These are phyloP conservation scores for Stenotaenia linearis DNA, from an alignment of 2,888 invertebrate species.

Conservation along the genomic window DNA sequence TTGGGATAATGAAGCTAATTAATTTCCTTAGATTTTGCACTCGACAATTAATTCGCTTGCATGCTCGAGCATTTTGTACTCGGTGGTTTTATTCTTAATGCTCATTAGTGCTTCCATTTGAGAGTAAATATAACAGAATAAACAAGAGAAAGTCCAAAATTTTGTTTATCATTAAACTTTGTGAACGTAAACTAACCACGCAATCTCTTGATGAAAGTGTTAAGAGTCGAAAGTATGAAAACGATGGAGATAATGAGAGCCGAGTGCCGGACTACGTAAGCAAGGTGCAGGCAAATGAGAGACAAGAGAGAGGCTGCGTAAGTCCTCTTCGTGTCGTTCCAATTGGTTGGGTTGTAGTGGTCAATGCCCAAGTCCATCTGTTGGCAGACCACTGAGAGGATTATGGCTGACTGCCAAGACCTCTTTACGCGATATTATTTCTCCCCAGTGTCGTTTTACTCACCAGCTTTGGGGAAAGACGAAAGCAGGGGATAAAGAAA, in stretches of 20 bases:
- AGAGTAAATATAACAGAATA: background rate
- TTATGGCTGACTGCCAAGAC: conserved; percentile 13
- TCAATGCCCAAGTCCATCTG: conserved; percentile 20
- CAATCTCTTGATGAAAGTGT: background rate
- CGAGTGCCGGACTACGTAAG: no score
- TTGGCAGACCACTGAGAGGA: conserved; percentile 26
- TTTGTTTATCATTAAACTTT: background rate
- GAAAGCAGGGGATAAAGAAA: background rate
- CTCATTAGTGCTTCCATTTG: conserved; percentile 20
- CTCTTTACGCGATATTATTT: conserved; percentile 20
- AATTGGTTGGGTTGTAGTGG: conserved; percentile 23
- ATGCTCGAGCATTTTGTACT: background rate
- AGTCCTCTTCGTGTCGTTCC: conserved; percentile 7
- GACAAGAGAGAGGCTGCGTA: background rate
- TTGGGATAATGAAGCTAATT: conserved; percentile 11
- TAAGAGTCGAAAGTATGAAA: background rate
- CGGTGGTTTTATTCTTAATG: background rate
- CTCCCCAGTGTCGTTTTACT: conserved; percentile 18
- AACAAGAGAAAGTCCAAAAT: background rate
- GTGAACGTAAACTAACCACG: background rate
- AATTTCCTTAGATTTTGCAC: background rate
- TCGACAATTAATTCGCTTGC: conserved; percentile 3
- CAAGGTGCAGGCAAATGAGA: background rate
- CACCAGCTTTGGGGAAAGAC: conserved; percentile 3
- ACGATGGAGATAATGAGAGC: no score